Percentiles rank a stretch among this genome's conserved stretches.
These are phyloP conservation scores for Agrochola lychnidis DNA, from an alignment of 2,888 invertebrate species.

Conservation along the genomic window DNA sequence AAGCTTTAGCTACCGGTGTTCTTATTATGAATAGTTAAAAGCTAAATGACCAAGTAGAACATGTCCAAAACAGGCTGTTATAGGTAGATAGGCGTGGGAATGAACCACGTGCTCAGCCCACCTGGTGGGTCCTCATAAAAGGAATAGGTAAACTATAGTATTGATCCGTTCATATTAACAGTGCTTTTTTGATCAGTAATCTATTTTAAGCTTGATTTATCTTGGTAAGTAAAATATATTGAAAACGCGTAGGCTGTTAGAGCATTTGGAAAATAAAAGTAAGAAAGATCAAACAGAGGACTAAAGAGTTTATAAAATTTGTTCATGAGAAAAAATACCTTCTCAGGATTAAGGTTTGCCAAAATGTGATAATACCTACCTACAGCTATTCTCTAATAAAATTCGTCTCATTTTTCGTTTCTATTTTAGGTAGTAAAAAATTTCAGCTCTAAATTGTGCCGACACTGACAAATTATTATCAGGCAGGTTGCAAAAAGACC, in stretches of 20 bases:
- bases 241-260: background rate
- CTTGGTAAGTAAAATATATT: background rate
- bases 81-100: slow-evolving; percentile 26
- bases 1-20: background rate
- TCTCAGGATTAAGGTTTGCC: background rate
- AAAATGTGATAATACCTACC: background rate
- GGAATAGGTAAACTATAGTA: slow-evolving; percentile 2
- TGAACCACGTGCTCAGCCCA: background rate
- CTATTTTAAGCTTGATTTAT: slow-evolving; percentile 4
- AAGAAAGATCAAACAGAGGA: slow-evolving; percentile 9
- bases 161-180: slow-evolving; percentile 20
- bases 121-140: background rate
- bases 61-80: slow-evolving; percentile 12
- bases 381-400: background rate
- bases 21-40: slow-evolving; percentile 29
- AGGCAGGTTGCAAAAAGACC: background rate
- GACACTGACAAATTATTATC: slow-evolving; percentile 22
- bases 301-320: background rate
- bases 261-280: background rate
- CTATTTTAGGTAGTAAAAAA: slow-evolving; percentile 10
- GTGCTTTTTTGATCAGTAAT: slow-evolving; percentile 7
- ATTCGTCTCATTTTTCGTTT: background rate
- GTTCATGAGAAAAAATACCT: background rate
- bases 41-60: background rate
- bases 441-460: slow-evolving; percentile 1